Conservation (phyloP, 2,888 invertebrate genomes). For the Clusia tigrina region DNA sequence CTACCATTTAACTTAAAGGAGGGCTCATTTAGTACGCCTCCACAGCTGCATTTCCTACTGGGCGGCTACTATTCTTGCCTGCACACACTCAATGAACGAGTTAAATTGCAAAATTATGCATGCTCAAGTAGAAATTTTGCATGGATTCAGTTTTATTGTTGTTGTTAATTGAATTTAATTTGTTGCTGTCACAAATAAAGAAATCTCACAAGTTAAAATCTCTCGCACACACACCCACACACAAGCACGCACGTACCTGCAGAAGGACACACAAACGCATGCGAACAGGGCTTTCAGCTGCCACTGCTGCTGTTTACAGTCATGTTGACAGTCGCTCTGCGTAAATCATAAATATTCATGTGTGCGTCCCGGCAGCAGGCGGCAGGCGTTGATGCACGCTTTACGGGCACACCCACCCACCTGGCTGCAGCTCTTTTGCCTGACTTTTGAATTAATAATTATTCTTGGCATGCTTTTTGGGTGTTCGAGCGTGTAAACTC, state of each 20-base stretch:
- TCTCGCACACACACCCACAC: not conserved
- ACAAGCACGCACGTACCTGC: no score
- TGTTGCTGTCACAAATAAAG: not conserved
- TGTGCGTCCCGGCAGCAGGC: not conserved
- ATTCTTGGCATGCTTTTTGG: no score
- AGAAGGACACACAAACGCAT: not conserved
- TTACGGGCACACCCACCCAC: no score
- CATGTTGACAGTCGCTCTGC: no score
- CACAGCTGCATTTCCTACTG: no score
- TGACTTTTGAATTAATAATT: no score
- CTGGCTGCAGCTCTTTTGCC: no score
- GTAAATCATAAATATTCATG: not conserved
- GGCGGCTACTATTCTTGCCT: no score
- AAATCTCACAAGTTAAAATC: not conserved
- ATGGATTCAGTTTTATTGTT: not conserved
- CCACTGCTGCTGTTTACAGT: not conserved
- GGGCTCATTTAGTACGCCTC: no score
- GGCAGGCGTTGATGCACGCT: not conserved
- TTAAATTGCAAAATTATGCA: constrained; percentile 13
- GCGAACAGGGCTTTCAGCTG: not conserved
- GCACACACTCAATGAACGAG: not conserved
- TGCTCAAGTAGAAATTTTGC: not conserved
- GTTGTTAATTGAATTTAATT: constrained; percentile 2
- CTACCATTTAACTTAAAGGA: no score
- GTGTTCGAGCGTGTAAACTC: no score